Conservation (phyloP, 2,797 vertebrate genomes). For the Sebastolobus altivelis region DNA sequence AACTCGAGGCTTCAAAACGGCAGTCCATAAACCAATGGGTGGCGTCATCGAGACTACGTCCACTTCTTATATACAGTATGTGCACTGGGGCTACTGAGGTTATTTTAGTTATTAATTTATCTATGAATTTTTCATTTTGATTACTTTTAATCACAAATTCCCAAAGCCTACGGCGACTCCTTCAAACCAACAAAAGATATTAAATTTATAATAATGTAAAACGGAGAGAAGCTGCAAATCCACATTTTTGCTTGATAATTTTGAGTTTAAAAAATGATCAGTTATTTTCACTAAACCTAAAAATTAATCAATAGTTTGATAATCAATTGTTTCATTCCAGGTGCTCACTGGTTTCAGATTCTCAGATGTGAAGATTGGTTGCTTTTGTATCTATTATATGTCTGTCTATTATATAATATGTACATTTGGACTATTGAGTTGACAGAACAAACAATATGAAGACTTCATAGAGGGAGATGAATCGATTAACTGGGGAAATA, state of each 20-base stretch:
- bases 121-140: not conserved
- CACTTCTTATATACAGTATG: too few relatives aligned
- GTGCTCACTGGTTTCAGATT: not conserved
- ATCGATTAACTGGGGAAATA: not conserved
- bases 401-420: conserved; percentile 1
- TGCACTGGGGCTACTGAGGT: not conserved
- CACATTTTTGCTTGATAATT: not conserved
- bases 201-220: not conserved
- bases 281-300: not conserved
- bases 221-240: not conserved
- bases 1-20: too few relatives aligned
- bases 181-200: too few relatives aligned
- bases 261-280: not conserved
- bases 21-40: too few relatives aligned
- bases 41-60: too few relatives aligned
- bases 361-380: not conserved
- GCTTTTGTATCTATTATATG: not conserved
- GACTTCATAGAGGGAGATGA: not conserved
- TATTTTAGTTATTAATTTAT: not conserved
- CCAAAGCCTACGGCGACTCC: not conserved
- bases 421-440: not conserved
- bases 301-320: not conserved
- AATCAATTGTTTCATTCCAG: not conserved
- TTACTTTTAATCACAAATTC: not conserved
- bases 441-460: conserved; percentile 1